A percentile compares a stretch with the other conserved stretches of the same genome.
Evolutionary conservation across 2,888 invertebrate genomes (phyloP).

Genomic region (Eueremaeus valkanovi): DNA sequence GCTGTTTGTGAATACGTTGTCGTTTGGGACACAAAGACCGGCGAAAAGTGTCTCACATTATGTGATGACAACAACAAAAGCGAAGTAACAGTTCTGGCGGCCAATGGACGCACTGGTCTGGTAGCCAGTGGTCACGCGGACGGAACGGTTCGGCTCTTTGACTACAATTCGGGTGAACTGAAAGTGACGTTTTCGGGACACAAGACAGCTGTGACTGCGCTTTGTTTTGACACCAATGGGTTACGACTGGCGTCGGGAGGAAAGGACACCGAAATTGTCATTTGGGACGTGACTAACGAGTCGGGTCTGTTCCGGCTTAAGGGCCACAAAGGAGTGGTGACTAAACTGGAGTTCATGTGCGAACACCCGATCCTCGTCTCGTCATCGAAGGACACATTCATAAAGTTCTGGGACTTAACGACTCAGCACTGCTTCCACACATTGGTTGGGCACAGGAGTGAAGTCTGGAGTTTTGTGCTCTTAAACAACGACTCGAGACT

Average conservation of each 20-base stretch:
- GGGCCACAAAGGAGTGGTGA: conserved; percentile 87
- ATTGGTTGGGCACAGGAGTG: conserved; percentile 67
- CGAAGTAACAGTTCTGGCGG: not conserved
- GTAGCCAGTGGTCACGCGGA: conserved; percentile 89
- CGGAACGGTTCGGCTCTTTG: conserved; percentile 78
- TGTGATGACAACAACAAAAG: not conserved
- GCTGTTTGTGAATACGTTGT: conserved; percentile 89
- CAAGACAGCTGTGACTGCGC: conserved; percentile 70
- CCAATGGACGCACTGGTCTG: conserved; percentile 35
- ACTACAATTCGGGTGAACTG: conserved; percentile 66
- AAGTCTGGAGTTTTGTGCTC: conserved; percentile 81
- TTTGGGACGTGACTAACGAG: conserved; percentile 92
- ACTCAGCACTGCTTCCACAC: conserved; percentile 95
- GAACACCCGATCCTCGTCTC: conserved; percentile 65
- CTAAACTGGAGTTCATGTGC: conserved; percentile 52
- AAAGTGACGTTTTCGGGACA: conserved; percentile 74
- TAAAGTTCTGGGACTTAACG: conserved; percentile 96
- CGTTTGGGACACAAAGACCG: conserved; percentile 86
- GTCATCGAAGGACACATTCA: conserved; percentile 83
- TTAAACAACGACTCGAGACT: conserved; percentile 73
- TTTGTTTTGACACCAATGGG: conserved; percentile 77
- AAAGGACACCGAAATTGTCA: conserved; percentile 87
- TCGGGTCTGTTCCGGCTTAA: conserved; percentile 79
- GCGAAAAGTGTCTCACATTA: conserved; percentile 63
- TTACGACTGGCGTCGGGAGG: conserved; percentile 83